Evolutionary conservation across 1,140 invertebrate species (phyloP), one percentile per base, ranked within the genome.

Genomic region (Drosophila trapezifrons): DNA sequence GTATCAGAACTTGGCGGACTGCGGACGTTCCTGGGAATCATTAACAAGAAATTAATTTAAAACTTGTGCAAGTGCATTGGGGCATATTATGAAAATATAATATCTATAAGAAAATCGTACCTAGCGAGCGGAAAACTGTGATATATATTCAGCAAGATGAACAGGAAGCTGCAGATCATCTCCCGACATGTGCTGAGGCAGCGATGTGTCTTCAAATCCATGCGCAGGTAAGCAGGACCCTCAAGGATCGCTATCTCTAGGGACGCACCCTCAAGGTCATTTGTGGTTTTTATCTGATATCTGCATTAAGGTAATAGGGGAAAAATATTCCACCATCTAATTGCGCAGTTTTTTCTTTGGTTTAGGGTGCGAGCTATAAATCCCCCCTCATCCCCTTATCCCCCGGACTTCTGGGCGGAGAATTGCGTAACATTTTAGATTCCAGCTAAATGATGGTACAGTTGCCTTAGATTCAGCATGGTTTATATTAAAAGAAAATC

Each of bases 181-280:
- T 63, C 83, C n/a, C 63, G 38, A 8, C 38, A 66, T 42, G n/a
- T 78, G 18, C 55, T 87, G 0, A 60, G 27, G 29, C 75, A 79
- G 35, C 40, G 38, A 13, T 27, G 40, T 22, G 55, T 20, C 13
- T 8, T 65, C 3, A 64, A 72, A 1, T 38, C 60, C 2, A 29
- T 60, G 18, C 79, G 83, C 32, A 73, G 83, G 83, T 86, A 69
- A 59, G 69, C 46, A 27, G 60, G n/a, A 51, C 15, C 32, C 12
- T 32, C 5, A 27, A 37, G 38, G 25, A 52, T 20, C 2, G 1
- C 0, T 8, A 25, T 43, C 20, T 9, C 2, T 7, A 40, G 22
- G 8, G 29, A 32, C 29, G 2, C 15, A 2, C 20, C n/a, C 6
- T 17, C 52, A 43, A 59, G 32, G 40, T 59, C 35, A 66, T 5